Conservation (phyloP, 2,888 invertebrate genomes). For the Lasioglossum figueresi region DNA sequence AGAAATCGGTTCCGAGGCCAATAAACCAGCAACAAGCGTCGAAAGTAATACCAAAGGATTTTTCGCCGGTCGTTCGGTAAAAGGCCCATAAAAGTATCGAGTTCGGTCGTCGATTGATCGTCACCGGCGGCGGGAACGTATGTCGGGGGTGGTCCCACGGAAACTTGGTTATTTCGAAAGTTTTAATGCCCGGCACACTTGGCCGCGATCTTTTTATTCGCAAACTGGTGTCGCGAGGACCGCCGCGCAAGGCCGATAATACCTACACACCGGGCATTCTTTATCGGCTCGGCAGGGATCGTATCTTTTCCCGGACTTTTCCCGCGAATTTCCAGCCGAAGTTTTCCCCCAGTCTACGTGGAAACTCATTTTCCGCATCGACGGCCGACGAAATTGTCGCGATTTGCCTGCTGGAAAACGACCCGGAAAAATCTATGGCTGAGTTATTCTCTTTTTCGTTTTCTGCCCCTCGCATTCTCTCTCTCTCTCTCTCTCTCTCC, state of each 20-base stretch:
- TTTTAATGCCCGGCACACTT: slow-evolving; percentile 48
- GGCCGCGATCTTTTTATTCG: slow-evolving; percentile 8
- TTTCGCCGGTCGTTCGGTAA: neutral
- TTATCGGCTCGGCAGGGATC: slow-evolving; percentile 21
- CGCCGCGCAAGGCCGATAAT: slow-evolving; percentile 35
- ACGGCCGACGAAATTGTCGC: slow-evolving; percentile 73
- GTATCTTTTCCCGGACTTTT: slow-evolving; percentile 55
- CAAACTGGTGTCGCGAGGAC: neutral
- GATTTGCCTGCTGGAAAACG: slow-evolving; percentile 60
- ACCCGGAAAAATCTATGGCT: slow-evolving; percentile 58
- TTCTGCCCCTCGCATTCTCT: neutral
- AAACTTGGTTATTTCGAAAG: slow-evolving; percentile 66
- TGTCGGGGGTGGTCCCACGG: slow-evolving; percentile 15
- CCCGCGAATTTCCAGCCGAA: slow-evolving; percentile 50
- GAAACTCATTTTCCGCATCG: slow-evolving; percentile 79
- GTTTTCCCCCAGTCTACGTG: slow-evolving; percentile 54
- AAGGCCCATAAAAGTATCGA: neutral
- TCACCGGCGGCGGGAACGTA: slow-evolving; percentile 22
- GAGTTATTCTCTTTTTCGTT: slow-evolving; percentile 10
- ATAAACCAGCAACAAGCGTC: neutral
- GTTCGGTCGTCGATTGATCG: neutral
- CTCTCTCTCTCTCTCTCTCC: neutral
- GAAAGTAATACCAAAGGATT: neutral
- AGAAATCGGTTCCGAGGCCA: neutral
- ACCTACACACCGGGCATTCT: slow-evolving; percentile 16